Percentiles rank a stretch among this genome's conserved stretches.
phyloP scores from a whole-genome alignment of 2,797 vertebrate species.

The Anguilla obscura region DNA sequence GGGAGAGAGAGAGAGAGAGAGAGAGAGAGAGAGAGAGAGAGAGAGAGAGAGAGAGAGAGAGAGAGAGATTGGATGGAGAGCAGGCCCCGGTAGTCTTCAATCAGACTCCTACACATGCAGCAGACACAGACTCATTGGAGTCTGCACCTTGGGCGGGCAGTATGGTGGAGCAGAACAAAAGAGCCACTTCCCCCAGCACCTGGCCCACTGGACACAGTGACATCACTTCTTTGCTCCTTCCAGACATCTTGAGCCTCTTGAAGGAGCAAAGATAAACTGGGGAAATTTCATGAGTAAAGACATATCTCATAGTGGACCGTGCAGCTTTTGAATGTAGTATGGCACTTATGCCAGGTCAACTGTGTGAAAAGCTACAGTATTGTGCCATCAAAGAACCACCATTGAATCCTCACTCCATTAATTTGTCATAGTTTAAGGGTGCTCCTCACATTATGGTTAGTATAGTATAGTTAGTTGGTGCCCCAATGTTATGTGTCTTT shows the following conservation, averaged over 20 bases:
- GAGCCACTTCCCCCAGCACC: not conserved
- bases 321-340: not conserved
- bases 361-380: slow-evolving; percentile 18
- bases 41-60: not conserved
- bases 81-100: slow-evolving; percentile 53
- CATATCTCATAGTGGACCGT: not conserved
- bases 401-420: not conserved
- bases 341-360: slow-evolving; percentile 1
- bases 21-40: not conserved
- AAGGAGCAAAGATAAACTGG: not conserved
- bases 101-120: slow-evolving; percentile 51
- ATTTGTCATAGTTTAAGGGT: slow-evolving; percentile 29
- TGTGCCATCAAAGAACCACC: not conserved
- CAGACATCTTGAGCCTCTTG: not conserved
- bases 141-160: slow-evolving; percentile 47
- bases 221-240: not conserved
- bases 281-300: not conserved
- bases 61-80: not conserved
- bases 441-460: slow-evolving; percentile 23
- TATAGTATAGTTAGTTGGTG: slow-evolving; percentile 12
- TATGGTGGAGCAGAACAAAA: not conserved
- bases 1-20: not conserved
- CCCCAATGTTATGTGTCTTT: slow-evolving; percentile 35
- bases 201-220: not conserved
- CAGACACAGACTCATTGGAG: slow-evolving; percentile 46